Conservation (phyloP, 2,888 invertebrate genomes). For the Eupithecia abbreviata region DNA sequence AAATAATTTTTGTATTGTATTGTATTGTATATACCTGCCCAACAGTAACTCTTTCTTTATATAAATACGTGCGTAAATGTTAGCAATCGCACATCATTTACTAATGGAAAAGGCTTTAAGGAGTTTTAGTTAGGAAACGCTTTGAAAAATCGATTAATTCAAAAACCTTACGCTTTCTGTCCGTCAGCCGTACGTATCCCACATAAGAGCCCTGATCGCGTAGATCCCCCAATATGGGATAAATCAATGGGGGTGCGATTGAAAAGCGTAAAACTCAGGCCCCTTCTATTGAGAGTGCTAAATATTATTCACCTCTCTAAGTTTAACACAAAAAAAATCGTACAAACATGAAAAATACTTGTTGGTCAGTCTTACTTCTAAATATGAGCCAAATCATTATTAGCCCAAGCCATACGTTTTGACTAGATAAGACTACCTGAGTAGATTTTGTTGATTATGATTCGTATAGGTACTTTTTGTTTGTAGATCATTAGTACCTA, state of each 20-base stretch:
- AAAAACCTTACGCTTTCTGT: neutral
- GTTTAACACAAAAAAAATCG: neutral
- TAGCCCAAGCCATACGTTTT: too few species aligned
- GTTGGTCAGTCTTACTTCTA: neutral
- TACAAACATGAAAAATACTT: neutral
- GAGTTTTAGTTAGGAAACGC: neutral
- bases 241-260: constrained; percentile 35
- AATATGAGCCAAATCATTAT: too few species aligned
- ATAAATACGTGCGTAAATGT: too few species aligned
- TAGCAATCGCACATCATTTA: neutral
- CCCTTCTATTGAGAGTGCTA: neutral
- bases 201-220: constrained; percentile 17
- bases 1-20: too few species aligned
- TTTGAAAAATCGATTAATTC: neutral
- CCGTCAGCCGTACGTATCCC: constrained; percentile 4
- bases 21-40: too few species aligned
- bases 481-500: too few species aligned
- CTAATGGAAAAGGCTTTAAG: neutral
- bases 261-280: constrained; percentile 35
- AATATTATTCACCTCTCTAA: neutral
- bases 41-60: too few species aligned
- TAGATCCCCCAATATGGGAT: constrained; percentile 33
- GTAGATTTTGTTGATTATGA: too few species aligned
- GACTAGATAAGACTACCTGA: too few species aligned
- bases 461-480: too few species aligned